Percentiles rank a stretch among this genome's conserved stretches.
Conservation (phyloP, 1,140 invertebrate genomes). For the Wiebesia pumilae region DNA sequence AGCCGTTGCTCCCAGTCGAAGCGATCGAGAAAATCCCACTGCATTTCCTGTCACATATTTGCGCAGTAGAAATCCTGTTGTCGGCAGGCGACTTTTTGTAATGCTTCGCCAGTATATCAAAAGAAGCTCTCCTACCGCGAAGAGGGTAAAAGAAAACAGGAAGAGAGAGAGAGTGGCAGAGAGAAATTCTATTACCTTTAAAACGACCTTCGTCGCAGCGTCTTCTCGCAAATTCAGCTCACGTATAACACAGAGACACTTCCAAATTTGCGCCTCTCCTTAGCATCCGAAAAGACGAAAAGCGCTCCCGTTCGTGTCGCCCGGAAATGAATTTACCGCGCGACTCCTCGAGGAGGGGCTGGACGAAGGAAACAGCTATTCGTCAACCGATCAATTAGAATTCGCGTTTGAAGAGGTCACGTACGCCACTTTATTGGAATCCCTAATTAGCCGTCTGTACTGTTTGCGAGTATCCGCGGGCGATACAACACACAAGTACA, state of each 20-base stretch:
- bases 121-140: neutral
- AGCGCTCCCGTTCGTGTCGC: neutral
- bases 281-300: constrained; percentile 37
- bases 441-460: constrained; percentile 30
- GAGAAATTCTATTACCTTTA: constrained; percentile 17
- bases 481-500: neutral
- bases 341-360: neutral
- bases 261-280: constrained; percentile 32
- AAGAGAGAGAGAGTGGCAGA: no score
- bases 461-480: no score
- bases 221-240: neutral
- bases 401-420: constrained; percentile 33
- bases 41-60: constrained; percentile 3
- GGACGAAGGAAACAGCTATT: constrained; percentile 6
- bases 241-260: constrained; percentile 5
- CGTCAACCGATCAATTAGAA: constrained; percentile 46
- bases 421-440: constrained; percentile 26
- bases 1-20: neutral
- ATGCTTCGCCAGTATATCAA: neutral
- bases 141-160: neutral
- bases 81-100: neutral
- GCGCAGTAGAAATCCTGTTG: neutral
- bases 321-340: constrained; percentile 30
- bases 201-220: neutral
- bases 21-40: neutral